Conservation (phyloP, 2,888 invertebrate species). For the Lycia hirtaria region DNA sequence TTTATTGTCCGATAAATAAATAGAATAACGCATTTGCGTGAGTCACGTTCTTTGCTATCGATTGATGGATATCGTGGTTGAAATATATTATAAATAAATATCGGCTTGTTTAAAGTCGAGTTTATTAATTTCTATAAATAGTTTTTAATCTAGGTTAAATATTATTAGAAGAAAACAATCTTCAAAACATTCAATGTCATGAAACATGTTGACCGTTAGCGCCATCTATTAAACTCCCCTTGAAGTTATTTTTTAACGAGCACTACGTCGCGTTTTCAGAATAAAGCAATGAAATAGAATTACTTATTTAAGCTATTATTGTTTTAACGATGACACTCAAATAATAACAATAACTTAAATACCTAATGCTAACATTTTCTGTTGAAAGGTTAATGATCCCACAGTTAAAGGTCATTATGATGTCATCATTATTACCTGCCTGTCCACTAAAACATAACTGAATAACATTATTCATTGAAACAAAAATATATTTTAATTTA, state of each 20-base stretch:
- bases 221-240: slow-evolving; percentile 31
- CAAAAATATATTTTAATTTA: not conserved
- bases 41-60: slow-evolving; percentile 26
- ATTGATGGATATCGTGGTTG: slow-evolving; percentile 14
- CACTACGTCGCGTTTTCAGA: not conserved
- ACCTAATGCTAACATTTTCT: slow-evolving; percentile 41
- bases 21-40: slow-evolving; percentile 29
- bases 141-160: no score
- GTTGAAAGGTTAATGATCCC: slow-evolving; percentile 55
- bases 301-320: not conserved
- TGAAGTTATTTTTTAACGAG: slow-evolving; percentile 2
- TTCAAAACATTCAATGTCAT: not conserved
- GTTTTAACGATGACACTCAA: slow-evolving; percentile 2
- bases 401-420: slow-evolving; percentile 50
- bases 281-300: not conserved
- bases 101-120: not conserved
- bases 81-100: not conserved
- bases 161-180: not conserved
- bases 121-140: no score
- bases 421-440: slow-evolving; percentile 44
- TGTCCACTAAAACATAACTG: slow-evolving; percentile 3
- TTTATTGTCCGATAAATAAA: slow-evolving; percentile 24
- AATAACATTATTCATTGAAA: not conserved
- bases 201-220: no score
- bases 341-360: slow-evolving; percentile 14